Base-by-base conservation (phyloP, 2,113 vertebrate species). In the Ardeotis arabs region DNA sequence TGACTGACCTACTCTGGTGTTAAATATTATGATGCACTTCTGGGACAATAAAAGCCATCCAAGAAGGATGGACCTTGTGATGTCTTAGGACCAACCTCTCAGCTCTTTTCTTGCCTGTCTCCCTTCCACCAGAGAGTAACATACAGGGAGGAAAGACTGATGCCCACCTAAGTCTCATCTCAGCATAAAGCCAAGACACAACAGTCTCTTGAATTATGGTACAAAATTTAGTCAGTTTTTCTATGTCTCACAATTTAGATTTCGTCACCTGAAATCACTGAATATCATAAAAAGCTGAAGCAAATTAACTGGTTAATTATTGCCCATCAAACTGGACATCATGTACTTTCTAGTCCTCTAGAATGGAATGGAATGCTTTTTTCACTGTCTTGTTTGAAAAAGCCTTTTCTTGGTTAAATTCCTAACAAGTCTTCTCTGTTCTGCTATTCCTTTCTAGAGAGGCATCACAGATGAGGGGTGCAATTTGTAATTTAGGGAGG, bases 231-330 rank as follows among this genome's bases (percentile, higher is more conserved):
- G 31, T 47, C 37, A 50, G 5, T 17, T 85, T 90, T 78, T 28
- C 12, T 60, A 14, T 0, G 1, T 9, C 12, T 85, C 12, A 37
- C 6, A 64, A 35, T 35, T 85, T 12, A 78, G 44, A 64, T 85
- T 78, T 85, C 74, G 5, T 37, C 33, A n/a, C 21, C 16, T 52
- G 22, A 79, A 79, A 58, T 19, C 0, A 4, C 9, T 0, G 0
- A 58, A 29, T 27, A 1, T 31, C 70, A 22, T 37, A 52, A 58
- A 78, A 83, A 72, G 7, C 12, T 62, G 41, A 83, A 93, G 11
- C 1, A 79, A 70, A 86, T 47, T 3, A 15, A 22, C 56, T 31
- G 12, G 12, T 28, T 73, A 39, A 45, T 78, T 68, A 47, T 9
- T 14, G 13, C 12, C 41, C 13, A 49, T 44, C 35, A 75, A 64